phyloP scores from a whole-genome alignment of 53 echinoderm and acorn worm species.

The Astropecten irregularis region DNA sequence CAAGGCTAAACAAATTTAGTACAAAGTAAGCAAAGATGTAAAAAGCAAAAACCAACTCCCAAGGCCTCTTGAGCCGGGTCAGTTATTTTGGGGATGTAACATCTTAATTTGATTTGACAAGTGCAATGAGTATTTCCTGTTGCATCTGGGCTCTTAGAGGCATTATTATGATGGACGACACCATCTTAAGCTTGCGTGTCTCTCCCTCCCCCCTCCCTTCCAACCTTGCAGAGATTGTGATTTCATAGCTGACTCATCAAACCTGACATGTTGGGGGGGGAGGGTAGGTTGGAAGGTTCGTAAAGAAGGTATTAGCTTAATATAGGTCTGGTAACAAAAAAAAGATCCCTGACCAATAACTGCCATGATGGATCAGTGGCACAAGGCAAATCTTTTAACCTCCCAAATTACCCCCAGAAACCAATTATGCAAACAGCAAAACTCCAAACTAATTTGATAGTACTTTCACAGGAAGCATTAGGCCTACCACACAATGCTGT shows the following conservation, averaged over 20 bases:
- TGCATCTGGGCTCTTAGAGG: not conserved
- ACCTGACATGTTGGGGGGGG: slow-evolving; percentile 13
- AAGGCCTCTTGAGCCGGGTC: not conserved
- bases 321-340: too few species aligned
- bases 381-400: not conserved
- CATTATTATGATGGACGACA: slow-evolving; percentile 12
- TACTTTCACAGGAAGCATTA: too few species aligned
- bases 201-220: too few species aligned
- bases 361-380: not conserved
- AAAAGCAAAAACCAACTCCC: too few species aligned
- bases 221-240: too few species aligned
- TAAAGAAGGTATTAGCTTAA: too few species aligned
- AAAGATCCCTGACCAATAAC: too few species aligned
- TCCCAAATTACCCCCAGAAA: not conserved
- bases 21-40: too few species aligned
- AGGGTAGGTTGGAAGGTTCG: too few species aligned
- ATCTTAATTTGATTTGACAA: slow-evolving; percentile 38
- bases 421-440: slow-evolving; percentile 3
- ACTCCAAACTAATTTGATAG: slow-evolving; percentile 14
- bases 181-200: slow-evolving; percentile 29
- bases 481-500: too few species aligned
- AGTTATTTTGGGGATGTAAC: not conserved
- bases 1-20: too few species aligned
- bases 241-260: slow-evolving; percentile 4
- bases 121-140: slow-evolving; percentile 37